These are phyloP conservation scores for Hyperoodon ampullatus DNA, from an alignment of 2,113 vertebrate genomes.

Conservation along the genomic window DNA sequence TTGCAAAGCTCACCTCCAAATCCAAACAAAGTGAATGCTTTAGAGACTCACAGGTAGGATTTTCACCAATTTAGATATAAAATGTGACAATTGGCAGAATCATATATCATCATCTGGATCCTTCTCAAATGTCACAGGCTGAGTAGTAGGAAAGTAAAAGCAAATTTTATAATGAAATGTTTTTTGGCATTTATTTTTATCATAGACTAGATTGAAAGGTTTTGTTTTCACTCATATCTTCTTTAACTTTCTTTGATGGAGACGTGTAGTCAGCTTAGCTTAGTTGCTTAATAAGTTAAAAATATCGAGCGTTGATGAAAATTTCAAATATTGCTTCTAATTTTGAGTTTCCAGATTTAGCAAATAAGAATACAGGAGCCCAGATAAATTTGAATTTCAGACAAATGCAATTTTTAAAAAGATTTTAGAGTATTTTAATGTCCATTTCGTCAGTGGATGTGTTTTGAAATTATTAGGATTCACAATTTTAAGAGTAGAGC, in stretches of 20 bases:
- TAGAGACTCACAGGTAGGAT: conserved; percentile 67
- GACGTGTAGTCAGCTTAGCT: neutral
- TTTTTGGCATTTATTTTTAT: conserved; percentile 23
- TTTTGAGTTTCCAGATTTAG: neutral
- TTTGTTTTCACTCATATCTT: neutral
- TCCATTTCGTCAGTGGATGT: neutral
- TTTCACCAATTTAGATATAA: conserved; percentile 79
- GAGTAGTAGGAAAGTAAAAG: neutral
- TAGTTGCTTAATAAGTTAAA: neutral
- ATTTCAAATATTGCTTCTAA: neutral
- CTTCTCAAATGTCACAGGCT: conserved; percentile 41
- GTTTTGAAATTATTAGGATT: conserved; percentile 55
- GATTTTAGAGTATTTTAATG: conserved; percentile 62
- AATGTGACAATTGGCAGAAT: conserved; percentile 81
- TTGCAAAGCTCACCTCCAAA: conserved; percentile 52
- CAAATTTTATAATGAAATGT: neutral
- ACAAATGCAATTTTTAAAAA: neutral
- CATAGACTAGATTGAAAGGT: neutral
- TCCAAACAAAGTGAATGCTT: conserved; percentile 73
- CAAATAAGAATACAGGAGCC: neutral
- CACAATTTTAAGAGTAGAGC: conserved; percentile 49
- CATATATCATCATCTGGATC: conserved; percentile 74
- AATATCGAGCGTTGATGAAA: neutral
- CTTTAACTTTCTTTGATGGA: conserved; percentile 21
- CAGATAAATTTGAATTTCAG: conserved; percentile 34